Percentiles rank a stretch among this genome's conserved stretches.
phyloP scores from a whole-genome alignment of 2,113 vertebrate species.

The Solea senegalensis region DNA sequence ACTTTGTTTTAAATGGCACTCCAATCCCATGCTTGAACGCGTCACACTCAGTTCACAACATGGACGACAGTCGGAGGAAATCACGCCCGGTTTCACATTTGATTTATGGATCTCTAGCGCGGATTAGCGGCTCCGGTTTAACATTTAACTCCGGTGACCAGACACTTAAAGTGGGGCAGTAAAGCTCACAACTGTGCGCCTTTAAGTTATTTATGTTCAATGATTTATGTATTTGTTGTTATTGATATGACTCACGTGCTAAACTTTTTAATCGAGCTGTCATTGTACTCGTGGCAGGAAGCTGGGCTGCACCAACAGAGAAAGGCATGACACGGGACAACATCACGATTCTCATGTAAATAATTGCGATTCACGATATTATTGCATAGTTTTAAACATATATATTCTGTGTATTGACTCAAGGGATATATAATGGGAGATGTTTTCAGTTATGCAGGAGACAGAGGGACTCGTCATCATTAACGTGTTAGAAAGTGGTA shows the following conservation, averaged over 20 bases:
- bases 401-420: too few relatives aligned
- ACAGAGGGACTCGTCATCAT: too few relatives aligned
- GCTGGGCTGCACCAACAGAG: not conserved
- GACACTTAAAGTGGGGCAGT: not conserved
- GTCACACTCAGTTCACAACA: not conserved
- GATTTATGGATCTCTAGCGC: slow-evolving; percentile 23
- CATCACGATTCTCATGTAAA: too few relatives aligned
- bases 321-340: not conserved
- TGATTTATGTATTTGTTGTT: not conserved
- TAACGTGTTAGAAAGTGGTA: too few relatives aligned
- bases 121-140: slow-evolving; percentile 26
- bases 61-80: too few relatives aligned
- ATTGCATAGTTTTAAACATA: too few relatives aligned
- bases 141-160: not conserved
- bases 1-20: not conserved
- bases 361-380: too few relatives aligned
- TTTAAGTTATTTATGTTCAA: not conserved
- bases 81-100: not conserved
- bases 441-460: too few relatives aligned
- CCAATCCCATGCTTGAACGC: not conserved
- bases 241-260: not conserved
- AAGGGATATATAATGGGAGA: too few relatives aligned
- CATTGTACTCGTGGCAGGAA: slow-evolving; percentile 20
- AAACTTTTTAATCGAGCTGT: not conserved
- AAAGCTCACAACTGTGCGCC: not conserved